phyloP scores from a whole-genome alignment of 1,140 invertebrate species.

The Hydropsyche tenuis region DNA sequence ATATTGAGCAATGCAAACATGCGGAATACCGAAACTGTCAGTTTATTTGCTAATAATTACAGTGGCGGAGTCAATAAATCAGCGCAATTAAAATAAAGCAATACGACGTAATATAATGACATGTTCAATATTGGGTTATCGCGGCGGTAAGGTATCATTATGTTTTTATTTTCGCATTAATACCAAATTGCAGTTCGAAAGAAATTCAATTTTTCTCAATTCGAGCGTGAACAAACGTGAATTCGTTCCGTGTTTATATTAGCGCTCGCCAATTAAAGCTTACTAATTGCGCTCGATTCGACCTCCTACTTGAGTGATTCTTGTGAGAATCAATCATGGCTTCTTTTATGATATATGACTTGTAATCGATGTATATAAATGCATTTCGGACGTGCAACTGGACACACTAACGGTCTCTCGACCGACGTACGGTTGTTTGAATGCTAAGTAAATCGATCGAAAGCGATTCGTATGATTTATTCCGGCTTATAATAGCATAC shows the following conservation, averaged over 20 bases:
- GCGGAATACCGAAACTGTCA: background rate
- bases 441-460: no score
- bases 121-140: conserved; percentile 4
- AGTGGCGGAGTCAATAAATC: background rate
- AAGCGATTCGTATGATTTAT: no score
- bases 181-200: background rate
- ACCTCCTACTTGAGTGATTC: background rate
- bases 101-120: background rate
- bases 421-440: no score
- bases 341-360: background rate
- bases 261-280: background rate
- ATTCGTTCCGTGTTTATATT: conserved; percentile 18
- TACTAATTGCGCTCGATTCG: conserved; percentile 13
- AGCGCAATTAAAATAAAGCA: background rate
- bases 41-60: conserved; percentile 9
- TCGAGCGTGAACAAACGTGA: conserved; percentile 16
- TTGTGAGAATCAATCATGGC: conserved; percentile 16
- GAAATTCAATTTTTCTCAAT: conserved; percentile 9
- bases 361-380: background rate
- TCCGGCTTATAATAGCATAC: no score
- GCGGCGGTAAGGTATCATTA: background rate
- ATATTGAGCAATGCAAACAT: conserved; percentile 5
- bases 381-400: conserved; percentile 1
- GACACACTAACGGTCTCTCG: no score
- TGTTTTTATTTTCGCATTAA: background rate